Evolutionary conservation across 2,888 invertebrate genomes (phyloP).

Genomic region (Macropis europaea): DNA sequence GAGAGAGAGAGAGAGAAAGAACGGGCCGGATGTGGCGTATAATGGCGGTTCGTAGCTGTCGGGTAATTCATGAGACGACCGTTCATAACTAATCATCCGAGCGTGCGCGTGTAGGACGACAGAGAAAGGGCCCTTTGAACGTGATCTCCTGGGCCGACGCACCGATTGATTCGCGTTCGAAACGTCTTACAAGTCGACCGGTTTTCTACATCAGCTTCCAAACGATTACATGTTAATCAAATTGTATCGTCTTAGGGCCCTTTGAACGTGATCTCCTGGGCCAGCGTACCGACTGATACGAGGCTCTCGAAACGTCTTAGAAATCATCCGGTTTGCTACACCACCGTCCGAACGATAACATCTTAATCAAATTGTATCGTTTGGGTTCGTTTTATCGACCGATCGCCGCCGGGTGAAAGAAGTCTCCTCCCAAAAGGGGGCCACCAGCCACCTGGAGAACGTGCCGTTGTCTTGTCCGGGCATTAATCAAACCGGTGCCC

Average conservation of each 20-base stretch:
- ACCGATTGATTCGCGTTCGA: background rate
- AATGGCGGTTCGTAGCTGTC: constrained; percentile 29
- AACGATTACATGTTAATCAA: too few species aligned
- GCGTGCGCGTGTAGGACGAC: constrained; percentile 14
- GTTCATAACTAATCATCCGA: constrained; percentile 38
- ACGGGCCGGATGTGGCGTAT: constrained; percentile 7
- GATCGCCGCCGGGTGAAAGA: constrained; percentile 3
- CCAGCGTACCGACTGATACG: background rate
- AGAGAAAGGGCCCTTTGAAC: background rate
- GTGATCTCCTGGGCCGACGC: background rate
- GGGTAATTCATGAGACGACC: constrained; percentile 40
- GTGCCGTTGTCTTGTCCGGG: constrained; percentile 12
- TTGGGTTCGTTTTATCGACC: background rate
- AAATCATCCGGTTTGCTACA: background rate
- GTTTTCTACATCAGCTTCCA: too few species aligned
- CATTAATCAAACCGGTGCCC: constrained; percentile 51
- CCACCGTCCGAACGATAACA: background rate
- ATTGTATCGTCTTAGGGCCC: too few species aligned
- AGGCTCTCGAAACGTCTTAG: background rate
- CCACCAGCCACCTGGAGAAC: too few species aligned
- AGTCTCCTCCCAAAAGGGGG: too few species aligned
- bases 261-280: constrained; percentile 1
- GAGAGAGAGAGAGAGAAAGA: too few species aligned
- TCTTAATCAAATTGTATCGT: background rate
- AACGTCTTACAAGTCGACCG: background rate